phyloP scores from a whole-genome alignment of 1,140 invertebrate genomes.

The Pachyrhynchus sulphureomaculatus region DNA sequence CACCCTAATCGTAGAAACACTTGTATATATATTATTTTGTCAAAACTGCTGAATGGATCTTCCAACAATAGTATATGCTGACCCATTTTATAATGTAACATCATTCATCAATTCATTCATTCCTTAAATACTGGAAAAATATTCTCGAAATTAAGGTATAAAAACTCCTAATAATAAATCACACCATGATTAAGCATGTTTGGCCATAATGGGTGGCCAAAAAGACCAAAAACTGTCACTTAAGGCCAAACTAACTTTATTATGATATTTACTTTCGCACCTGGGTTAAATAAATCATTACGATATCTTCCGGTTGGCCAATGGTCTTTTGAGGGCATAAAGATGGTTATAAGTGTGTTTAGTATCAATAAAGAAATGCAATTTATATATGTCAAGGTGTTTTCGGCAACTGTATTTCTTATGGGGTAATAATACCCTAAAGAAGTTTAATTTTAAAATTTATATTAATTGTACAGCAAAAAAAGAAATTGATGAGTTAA shows the following conservation, averaged over 20 bases:
- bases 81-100: slow-evolving; percentile 9
- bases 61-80: background rate
- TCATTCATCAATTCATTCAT: slow-evolving; percentile 19
- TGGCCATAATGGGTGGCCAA: slow-evolving; percentile 20
- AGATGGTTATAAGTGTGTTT: background rate
- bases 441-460: too few species aligned
- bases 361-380: background rate
- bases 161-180: slow-evolving; percentile 12
- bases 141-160: slow-evolving; percentile 23
- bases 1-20: too few species aligned
- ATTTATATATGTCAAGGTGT: slow-evolving; percentile 4
- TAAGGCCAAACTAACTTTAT: slow-evolving; percentile 2
- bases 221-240: slow-evolving; percentile 9
- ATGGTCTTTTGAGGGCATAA: background rate
- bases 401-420: too few species aligned
- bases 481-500: too few species aligned
- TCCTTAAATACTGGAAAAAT: slow-evolving; percentile 20
- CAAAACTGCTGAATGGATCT: too few species aligned
- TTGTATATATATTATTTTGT: too few species aligned
- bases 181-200: slow-evolving; percentile 19
- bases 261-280: slow-evolving; percentile 21
- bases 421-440: too few species aligned
- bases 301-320: background rate
- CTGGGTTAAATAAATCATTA: slow-evolving; percentile 9
- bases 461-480: too few species aligned